Base-by-base conservation (phyloP, 1,140 invertebrate genomes). In the Agrilus planipennis region DNA sequence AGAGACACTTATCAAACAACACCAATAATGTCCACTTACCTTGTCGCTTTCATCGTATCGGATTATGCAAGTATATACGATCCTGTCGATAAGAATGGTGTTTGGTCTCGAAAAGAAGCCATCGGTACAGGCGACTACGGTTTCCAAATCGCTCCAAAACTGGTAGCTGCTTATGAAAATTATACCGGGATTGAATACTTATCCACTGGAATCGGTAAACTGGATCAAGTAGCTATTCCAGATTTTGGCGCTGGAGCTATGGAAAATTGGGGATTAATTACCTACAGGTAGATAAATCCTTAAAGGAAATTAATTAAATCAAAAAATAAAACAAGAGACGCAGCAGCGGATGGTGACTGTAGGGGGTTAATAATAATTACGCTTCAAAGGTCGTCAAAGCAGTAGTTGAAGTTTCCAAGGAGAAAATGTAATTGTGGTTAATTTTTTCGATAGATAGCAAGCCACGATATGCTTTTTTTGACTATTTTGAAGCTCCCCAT, bases 251-350 rank as follows among this genome's bases (percentile, higher is more conserved):
- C 85, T 12, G 90, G 88, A 0, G 92, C 84, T 4, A 89, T 88
- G 84, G 84, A 88, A 54, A 87, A 88, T 58, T 87, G 83, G 82
- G 84, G 84, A 1, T 59, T 93, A 0, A 77, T 94, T 14, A 93
- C 86, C 1, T 95, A 87, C 63, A 76, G 81, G 84, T 80, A 39
- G 19, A 34, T n/a, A n/a, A n/a, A n/a, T n/a, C n/a, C n/a, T n/a
- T n/a, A n/a, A n/a, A n/a, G n/a, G n/a, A n/a, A n/a, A 22, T 15
- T 12, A 15, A 10, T n/a, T n/a, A n/a, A n/a, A n/a, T n/a, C n/a
- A n/a, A n/a, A n/a, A n/a, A n/a, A n/a, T n/a, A n/a, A n/a, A n/a
- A n/a, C n/a, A n/a, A n/a, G n/a, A n/a, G n/a, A n/a, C n/a, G n/a
- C n/a, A n/a, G n/a, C n/a, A n/a, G n/a, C n/a, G n/a, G n/a, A n/a